Percentiles rank a stretch among this genome's conserved stretches.
Evolutionary conservation across 2,888 invertebrate species (phyloP).

Genomic region (Ennomos fuscantarius): DNA sequence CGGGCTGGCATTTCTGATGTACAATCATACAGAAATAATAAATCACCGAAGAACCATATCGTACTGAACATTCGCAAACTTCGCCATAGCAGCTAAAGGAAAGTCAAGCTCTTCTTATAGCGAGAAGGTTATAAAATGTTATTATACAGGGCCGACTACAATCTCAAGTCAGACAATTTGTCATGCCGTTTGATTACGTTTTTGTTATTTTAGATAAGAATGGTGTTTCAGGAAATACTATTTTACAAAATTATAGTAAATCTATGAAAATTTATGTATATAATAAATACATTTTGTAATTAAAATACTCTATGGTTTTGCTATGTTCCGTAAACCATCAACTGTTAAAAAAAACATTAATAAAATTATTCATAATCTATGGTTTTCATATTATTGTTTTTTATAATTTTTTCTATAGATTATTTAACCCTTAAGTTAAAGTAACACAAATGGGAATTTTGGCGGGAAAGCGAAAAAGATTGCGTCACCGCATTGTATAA

Average conservation of each 20-base stretch:
- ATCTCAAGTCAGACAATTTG: constrained; percentile 41
- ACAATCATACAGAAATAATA: constrained; percentile 19
- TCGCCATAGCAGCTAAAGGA: not conserved
- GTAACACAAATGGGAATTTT: not conserved
- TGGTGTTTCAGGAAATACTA: constrained; percentile 11
- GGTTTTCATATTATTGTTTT: too few relatives aligned
- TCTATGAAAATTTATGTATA: too few relatives aligned
- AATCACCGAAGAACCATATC: constrained; percentile 10
- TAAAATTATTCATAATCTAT: too few relatives aligned
- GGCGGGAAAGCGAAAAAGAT: too few relatives aligned
- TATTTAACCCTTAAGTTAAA: not conserved
- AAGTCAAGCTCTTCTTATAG: not conserved
- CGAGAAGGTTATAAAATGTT: constrained; percentile 12
- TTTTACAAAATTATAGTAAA: not conserved
- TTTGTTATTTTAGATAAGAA: constrained; percentile 31
- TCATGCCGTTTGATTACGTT: constrained; percentile 41
- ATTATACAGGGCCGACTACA: constrained; percentile 22
- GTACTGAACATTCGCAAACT: not conserved
- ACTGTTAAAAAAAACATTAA: too few relatives aligned
- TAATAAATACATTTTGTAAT: too few relatives aligned
- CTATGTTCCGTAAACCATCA: too few relatives aligned
- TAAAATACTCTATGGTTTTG: too few relatives aligned
- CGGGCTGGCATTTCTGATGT: constrained; percentile 19
- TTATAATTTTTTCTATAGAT: too few relatives aligned
- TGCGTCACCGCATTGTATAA: too few relatives aligned